Base-by-base conservation (phyloP, 2,888 invertebrate genomes). In the Cantharis rufa region DNA sequence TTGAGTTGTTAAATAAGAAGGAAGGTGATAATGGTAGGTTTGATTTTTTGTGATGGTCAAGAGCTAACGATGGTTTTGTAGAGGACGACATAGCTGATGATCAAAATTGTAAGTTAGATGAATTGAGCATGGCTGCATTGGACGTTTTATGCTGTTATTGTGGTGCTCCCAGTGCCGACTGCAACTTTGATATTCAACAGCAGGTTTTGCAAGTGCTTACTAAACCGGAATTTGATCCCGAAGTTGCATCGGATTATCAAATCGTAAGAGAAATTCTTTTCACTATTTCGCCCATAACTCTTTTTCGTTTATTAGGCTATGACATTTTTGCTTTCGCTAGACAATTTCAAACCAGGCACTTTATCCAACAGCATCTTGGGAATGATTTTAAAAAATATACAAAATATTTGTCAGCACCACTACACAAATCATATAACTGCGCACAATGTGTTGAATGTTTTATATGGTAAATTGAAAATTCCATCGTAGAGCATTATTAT, bases 311-410 rank as follows among this genome's bases (percentile, higher is more conserved):
- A 83, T 74, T 75, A 85, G 83, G 84, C 85, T n/a, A 78, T 88
- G 48, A 82, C 83, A 7, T 84, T 89, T 63, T 77, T 90, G 15
- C 81, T 86, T 70, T 83, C 83, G n/a, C 78, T 88, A 10, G 78
- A 78, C 18, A 80, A 81, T 13, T 83, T 84, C 48, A 80, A 80
- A 78, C 78, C 82, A 16, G 84, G 84, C 32, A 78, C 82, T 70
- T 70, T 85, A 71, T 71, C 84, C 15, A 79, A 81, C 16, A 64
- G 84, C 66, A 77, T 85, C 16, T 68, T 87, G n/a, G 77, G 82
- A 11, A 83, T 80, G 16, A 77, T 87, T 62, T 81, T 87, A 10
- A 77, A 83, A 61, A 83, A 87, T 62, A 66, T 88, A 4, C 76
- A 85, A 48, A 79, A 83, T 13, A 77, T 89, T 10, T 88, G 86